Conservation (phyloP, 2,888 invertebrate genomes). For the Torymus aiolomorphi region DNA sequence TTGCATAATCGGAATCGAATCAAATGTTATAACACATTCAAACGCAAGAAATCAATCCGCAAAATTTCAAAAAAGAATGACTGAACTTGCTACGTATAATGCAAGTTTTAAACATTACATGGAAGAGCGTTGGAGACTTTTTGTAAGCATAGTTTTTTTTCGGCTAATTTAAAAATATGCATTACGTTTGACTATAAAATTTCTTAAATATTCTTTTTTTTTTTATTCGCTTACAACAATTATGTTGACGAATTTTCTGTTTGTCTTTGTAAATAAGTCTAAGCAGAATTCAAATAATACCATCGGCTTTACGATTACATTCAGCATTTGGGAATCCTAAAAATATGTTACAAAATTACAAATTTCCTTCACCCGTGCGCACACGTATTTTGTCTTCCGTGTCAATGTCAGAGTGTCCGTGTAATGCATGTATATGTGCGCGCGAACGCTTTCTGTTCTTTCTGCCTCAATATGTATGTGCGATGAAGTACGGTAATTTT, state of each 20-base stretch:
- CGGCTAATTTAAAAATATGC: constrained; percentile 35
- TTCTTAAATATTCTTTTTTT: constrained; percentile 40
- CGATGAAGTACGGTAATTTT: constrained; percentile 51
- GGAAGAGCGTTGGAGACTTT: constrained; percentile 46
- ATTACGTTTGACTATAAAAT: constrained; percentile 14
- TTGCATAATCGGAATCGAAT: constrained; percentile 34
- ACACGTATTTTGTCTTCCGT: no score
- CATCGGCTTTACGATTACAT: constrained; percentile 44
- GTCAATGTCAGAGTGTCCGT: constrained; percentile 7
- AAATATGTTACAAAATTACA: constrained; percentile 58
- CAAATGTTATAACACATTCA: constrained; percentile 34
- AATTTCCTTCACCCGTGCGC: constrained; percentile 40
- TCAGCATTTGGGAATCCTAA: constrained; percentile 53
- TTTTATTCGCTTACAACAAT: constrained; percentile 24
- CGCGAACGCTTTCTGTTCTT: background rate
- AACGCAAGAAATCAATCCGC: constrained; percentile 18
- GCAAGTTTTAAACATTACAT: constrained; percentile 27
- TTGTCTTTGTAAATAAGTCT: constrained; percentile 28
- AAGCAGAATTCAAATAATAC: constrained; percentile 47
- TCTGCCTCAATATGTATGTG: constrained; percentile 7
- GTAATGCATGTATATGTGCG: background rate
- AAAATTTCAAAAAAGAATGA: constrained; percentile 31
- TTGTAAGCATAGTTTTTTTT: constrained; percentile 17
- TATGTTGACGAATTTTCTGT: constrained; percentile 27
- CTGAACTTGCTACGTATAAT: constrained; percentile 18